Base-by-base conservation (phyloP, 2,113 vertebrate genomes). In the Hyperopisus bebe region DNA sequence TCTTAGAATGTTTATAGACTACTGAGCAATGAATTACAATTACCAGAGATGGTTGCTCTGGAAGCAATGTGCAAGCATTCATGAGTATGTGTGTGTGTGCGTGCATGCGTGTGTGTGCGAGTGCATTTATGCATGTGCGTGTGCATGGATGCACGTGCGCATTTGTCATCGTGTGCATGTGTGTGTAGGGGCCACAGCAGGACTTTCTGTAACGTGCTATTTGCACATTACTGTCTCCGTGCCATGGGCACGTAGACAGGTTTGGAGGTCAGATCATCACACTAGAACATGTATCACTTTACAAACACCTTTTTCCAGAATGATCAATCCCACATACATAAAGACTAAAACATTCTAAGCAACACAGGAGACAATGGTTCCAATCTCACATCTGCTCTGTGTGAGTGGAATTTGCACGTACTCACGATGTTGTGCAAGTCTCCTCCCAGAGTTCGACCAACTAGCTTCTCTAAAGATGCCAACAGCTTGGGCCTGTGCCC, bases 21-120 rank as follows among this genome's bases (percentile, higher is more conserved):
- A 92, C 92, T 94, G 92, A 93, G 86, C 53, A 84, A 88, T n/a
- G 87, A 93, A 94, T 93, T 92, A 92, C 93, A 95, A 91, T 91
- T 92, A 92, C 92, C 92, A 92, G 93, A 93, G 92, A 21, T 92
- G 92, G 95, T 96, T 96, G 93, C 95, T 95, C 95, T 96, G 95
- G 95, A 95, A 96, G 96, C 95, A 92, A 92, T 90, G 91, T 93
- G 92, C 66, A 82, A 35, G 74, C 83, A 85, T 62, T 62, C 21
- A n/a, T 62, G 55, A 24, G 21, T 9, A 62, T 62, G 55, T 9
- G 55, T 62, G 24, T n/a, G 24, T 27, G 62, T 66, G n/a, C 8
- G 1, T 31, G 24, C 55, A 8, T 58, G 53, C 6, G 19, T 21
- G 15, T 51, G 48, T 51, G 19, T 55, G 19, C 24, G 62, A 8